Conservation (phyloP, 2,797 vertebrate species). For the Martes flavigula region DNA sequence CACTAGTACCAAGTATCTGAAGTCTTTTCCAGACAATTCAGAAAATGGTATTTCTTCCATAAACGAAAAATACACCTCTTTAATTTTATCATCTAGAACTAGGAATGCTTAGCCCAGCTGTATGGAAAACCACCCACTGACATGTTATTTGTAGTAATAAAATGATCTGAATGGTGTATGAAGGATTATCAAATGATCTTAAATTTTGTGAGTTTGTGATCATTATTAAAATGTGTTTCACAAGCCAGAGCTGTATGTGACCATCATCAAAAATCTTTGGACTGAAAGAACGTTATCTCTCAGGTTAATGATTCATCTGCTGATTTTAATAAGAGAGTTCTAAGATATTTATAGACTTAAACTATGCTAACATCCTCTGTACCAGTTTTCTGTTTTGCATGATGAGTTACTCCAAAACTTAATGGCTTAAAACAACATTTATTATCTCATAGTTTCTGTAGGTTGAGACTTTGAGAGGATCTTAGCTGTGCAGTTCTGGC, state of each 20-base stretch:
- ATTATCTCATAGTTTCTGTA: conserved; percentile 13
- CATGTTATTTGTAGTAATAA: conserved; percentile 1
- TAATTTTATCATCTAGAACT: not conserved
- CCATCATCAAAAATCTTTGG: not conserved
- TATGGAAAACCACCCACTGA: not conserved
- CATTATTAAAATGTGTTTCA: not conserved
- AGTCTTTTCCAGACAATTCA: not conserved
- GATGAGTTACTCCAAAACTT: conserved; percentile 4
- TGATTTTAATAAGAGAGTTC: conserved; percentile 38
- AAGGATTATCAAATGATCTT: conserved; percentile 11
- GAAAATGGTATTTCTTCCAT: conserved; percentile 5
- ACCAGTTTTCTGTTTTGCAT: conserved; percentile 1
- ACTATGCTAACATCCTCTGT: not conserved
- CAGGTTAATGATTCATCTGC: not conserved
- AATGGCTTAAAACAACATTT: conserved; percentile 12
- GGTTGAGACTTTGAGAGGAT: not conserved
- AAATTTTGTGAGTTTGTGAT: not conserved
- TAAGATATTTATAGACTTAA: not conserved
- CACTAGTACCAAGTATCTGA: not conserved
- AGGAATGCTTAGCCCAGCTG: not conserved
- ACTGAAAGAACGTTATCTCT: not conserved
- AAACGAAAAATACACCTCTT: conserved; percentile 22
- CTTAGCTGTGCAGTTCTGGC: not conserved
- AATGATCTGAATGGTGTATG: conserved; percentile 19
- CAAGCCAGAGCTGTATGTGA: not conserved